These are phyloP conservation scores for Phylloscopus whistleri DNA, from an alignment of 2,113 vertebrate genomes.

Conservation along the genomic window DNA sequence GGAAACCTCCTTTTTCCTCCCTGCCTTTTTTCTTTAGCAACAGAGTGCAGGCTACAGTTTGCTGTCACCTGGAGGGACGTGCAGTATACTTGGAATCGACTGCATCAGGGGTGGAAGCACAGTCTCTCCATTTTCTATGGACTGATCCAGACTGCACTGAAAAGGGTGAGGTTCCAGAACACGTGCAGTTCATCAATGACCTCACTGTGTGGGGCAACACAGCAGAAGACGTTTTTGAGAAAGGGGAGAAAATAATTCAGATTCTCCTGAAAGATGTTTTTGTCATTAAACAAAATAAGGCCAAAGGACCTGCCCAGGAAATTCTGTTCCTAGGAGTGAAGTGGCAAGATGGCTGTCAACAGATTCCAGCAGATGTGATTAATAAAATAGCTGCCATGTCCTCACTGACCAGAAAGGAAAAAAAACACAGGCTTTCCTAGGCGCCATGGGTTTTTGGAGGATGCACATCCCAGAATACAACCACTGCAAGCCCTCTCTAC, in stretches of 20 bases:
- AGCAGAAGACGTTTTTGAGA: not conserved
- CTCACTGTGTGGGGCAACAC: not conserved
- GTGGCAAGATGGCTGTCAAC: not conserved
- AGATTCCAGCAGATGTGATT: not conserved
- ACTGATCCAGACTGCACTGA: not conserved
- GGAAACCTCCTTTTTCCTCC: no score
- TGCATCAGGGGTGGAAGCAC: not conserved
- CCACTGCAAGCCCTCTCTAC: not conserved
- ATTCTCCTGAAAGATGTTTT: not conserved
- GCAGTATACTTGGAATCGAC: not conserved
- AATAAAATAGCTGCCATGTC: not conserved
- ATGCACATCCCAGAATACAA: not conserved
- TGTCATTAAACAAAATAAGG: not conserved
- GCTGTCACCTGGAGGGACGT: not conserved
- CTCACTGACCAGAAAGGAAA: not conserved
- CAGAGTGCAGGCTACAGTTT: not conserved
- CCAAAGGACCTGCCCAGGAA: not conserved
- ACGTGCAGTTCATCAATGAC: not conserved
- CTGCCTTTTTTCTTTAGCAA: not conserved
- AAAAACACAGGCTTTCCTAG: not conserved
- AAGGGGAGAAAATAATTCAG: not conserved
- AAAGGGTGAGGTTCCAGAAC: not conserved
- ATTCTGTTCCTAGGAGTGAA: not conserved
- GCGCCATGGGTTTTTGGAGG: accelerated
- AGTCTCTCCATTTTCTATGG: not conserved